Base-by-base conservation (phyloP, 2,888 invertebrate genomes). In the Autographa gamma region DNA sequence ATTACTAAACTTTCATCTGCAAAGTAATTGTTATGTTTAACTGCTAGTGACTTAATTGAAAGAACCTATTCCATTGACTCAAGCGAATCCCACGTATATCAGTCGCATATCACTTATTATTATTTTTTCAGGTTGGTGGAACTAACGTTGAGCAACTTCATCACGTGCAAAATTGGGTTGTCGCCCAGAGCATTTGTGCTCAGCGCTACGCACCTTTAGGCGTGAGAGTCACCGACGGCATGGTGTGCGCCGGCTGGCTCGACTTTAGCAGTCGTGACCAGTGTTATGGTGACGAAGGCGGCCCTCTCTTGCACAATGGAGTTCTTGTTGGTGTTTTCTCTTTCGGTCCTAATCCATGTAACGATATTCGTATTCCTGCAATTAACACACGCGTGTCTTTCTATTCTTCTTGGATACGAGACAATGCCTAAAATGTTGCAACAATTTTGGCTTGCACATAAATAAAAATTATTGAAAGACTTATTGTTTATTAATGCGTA, bases 201-300 rank as follows among this genome's bases (percentile, higher is more conserved):
- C 34, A 60, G 4, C 86, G 86, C 11, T 89, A 89, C 71, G 67
- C 65, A 5, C 66, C 63, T n/a, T 8, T 90, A 1, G 14, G 25
- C n/a, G 0, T 1, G 4, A 2, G 0, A 1, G 19, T 76, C 19
- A 88, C 88, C 6, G 85, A 76, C 60, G 88, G 87, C 79, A 90
- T 90, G 90, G 43, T 90, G 68, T 90, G 89, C 77, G 81, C 88
- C 9, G 89, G 89, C 7, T 89, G 88, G 79, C 74, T 86, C 71
- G 69, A 85, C 75, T 90, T 90, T 7, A 93, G 92, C 11, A 90
- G 91, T 16, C 88, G 93, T 18, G 93, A 91, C 82, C 92, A 92
- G 83, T 93, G 93, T 83, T 83, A 86, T 77, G 91, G 90, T n/a
- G 91, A 92, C 81, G 88, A 88, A 18, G 92, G 92, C 1, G 89